Base-by-base conservation (phyloP, 2,113 vertebrate genomes). In the Labeo rohita region DNA sequence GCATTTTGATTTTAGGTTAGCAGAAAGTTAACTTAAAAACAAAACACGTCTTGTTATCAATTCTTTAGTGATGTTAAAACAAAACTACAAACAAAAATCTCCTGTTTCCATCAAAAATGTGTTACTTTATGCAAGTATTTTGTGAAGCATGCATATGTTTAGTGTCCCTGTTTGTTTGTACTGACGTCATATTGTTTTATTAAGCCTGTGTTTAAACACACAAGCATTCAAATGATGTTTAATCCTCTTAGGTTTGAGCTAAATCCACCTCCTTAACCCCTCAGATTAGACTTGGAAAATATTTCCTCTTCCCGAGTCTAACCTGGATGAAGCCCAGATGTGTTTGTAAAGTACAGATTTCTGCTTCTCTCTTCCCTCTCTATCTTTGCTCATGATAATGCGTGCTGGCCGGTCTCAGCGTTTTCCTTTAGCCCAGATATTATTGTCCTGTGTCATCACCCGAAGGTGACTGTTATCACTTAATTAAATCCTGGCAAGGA, bases 381-480 rank as follows among this genome's bases (percentile, higher is more conserved):
- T 56, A 23, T 72, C 83, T 56, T 12, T 45, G 95, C 92, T 94
- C 93, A 93, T 93, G 95, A 96, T 96, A 96, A 96, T 95, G 95
- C 94, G 94, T 95, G 94, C 95, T 95, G 94, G 95, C 94, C 95
- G 95, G 94, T 95, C 95, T 95, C 95, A 95, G 95, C 95, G 95
- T 95, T 96, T 95, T 95, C 70, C 76, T 95, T 95, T 95, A 95
- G 96, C 95, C 95, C 95, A 95, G 95, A 96, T 95, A 96, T 96
- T 96, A 96, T 95, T 97, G 95, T 95, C 95, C 95, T 94, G 94
- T 95, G 95, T 95, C 95, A 95, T 94, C 96, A 97, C 96, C 96
- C 94, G 96, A 97, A 96, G 96, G 96, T 97, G 96, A 96, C 96
- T 96, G 96, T 97, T 97, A 97, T 97, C 96, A 96, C 96, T 97